Base-by-base conservation (phyloP, 2,797 vertebrate species). In the Acanthurus tractus region DNA sequence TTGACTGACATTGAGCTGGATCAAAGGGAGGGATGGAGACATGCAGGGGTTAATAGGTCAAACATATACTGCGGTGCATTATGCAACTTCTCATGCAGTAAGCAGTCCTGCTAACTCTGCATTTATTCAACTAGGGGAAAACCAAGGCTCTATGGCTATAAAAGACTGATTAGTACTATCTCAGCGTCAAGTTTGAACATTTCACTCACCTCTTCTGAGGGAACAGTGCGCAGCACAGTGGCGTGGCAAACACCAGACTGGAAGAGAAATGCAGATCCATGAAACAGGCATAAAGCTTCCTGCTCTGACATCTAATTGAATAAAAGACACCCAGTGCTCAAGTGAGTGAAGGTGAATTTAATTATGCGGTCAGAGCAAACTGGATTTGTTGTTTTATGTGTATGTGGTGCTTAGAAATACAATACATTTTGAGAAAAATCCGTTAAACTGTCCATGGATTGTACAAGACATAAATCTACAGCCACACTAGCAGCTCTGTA, bases 171-270 rank as follows among this genome's bases (percentile, higher is more conserved):
- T 18, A 18, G 6, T 22, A 0, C n/a, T 46, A 29, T 20, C 34
- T 40, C 9, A 7, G 40, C 25, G 23, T 79, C 49, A 15, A 5
- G 3, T 70, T 55, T 61, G 4, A 67, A 59, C 0, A 14, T 44
- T 61, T 77, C 22, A 88, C 93, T 25, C 90, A 99, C 98, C 98
- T 99, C 89, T 98, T 99, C 83, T 99, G 98, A 83, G 98, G 98
- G 87, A 99, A 99, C 81, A 99, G 86, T 0, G 98, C 98, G 79
- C 98, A 99, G 89, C 98, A 99, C 57, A 99, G 89, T 0, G 98
- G 98, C 4, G 98, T 99, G 52, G 98, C 98, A 78, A 99, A 99
- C 69, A 99, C 97, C 85, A 99, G 93, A 86, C 98, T 99, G 82
- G 13, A 92, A 87, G 88, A 55, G 70, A 67, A 84, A 89, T 55